Conservation (phyloP, 2,113 vertebrate species). For the Indicator maculatus region DNA sequence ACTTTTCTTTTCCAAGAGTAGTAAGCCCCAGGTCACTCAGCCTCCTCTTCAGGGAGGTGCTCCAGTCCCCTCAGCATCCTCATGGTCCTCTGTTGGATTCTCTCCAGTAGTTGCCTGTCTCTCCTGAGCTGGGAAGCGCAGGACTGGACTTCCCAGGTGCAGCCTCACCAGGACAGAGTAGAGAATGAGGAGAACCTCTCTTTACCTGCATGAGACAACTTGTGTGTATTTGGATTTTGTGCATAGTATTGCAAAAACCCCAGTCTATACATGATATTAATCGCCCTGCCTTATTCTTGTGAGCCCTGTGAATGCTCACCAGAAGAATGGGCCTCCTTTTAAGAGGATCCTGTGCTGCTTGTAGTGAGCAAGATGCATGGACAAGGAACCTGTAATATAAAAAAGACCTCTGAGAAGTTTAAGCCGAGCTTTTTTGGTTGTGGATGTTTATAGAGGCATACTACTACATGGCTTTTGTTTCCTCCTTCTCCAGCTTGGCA, state of each 20-base stretch:
- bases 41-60: too few species aligned
- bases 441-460: rapidly evolving
- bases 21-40: too few species aligned
- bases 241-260: not conserved
- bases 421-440: not conserved
- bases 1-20: too few species aligned
- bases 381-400: not conserved
- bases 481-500: not conserved
- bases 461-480: not conserved
- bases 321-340: not conserved
- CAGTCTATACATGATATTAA: not conserved
- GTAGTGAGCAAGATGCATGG: not conserved
- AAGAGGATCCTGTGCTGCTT: not conserved
- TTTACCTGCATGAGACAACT: not conserved
- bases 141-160: too few species aligned
- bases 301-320: not conserved
- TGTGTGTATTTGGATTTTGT: not conserved
- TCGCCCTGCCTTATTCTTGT: not conserved
- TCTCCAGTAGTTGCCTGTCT: too few species aligned
- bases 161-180: too few species aligned
- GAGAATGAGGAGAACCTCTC: too few species aligned
- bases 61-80: too few species aligned
- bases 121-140: too few species aligned
- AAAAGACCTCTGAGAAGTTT: not conserved
- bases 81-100: too few species aligned